phyloP scores from a whole-genome alignment of 2,113 vertebrate species.

The Dasyornis broadbenti region DNA sequence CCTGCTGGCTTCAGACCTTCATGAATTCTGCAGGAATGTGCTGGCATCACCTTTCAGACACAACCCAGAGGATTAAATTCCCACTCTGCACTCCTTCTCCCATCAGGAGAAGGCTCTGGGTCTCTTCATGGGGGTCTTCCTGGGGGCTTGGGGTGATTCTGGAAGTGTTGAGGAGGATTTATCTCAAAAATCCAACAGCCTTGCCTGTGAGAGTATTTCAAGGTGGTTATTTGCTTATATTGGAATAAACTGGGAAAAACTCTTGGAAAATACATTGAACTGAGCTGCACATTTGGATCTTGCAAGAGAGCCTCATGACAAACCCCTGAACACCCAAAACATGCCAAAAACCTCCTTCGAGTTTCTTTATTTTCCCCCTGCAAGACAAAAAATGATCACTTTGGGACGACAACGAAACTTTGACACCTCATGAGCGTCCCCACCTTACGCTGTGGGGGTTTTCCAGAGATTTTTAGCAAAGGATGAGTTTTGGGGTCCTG shows the following conservation, averaged over 20 bases:
- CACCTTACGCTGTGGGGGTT: rapidly evolving
- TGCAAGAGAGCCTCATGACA: rapidly evolving
- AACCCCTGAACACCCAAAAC: rapidly evolving
- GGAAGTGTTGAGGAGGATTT: background rate
- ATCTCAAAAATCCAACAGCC: background rate
- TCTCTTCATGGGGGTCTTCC: rapidly evolving
- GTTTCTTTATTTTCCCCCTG: background rate
- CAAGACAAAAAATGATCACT: rapidly evolving
- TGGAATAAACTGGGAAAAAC: rapidly evolving
- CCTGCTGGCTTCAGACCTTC: background rate
- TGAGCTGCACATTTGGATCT: rapidly evolving
- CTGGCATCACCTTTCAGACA: conserved; percentile 35
- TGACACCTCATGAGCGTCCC: too few species aligned
- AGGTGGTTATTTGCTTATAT: background rate
- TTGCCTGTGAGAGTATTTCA: rapidly evolving
- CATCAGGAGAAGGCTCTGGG: rapidly evolving
- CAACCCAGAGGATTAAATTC: conserved; percentile 10
- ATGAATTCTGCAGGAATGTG: conserved; percentile 41
- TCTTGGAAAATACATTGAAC: background rate
- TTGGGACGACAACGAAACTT: rapidly evolving
- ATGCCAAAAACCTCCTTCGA: rapidly evolving
- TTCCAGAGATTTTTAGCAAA: background rate
- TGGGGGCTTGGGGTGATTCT: rapidly evolving
- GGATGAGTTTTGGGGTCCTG: background rate
- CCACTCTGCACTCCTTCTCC: background rate